These are phyloP conservation scores for Etheostoma spectabile DNA, from an alignment of 2,113 vertebrate genomes.

Conservation along the genomic window DNA sequence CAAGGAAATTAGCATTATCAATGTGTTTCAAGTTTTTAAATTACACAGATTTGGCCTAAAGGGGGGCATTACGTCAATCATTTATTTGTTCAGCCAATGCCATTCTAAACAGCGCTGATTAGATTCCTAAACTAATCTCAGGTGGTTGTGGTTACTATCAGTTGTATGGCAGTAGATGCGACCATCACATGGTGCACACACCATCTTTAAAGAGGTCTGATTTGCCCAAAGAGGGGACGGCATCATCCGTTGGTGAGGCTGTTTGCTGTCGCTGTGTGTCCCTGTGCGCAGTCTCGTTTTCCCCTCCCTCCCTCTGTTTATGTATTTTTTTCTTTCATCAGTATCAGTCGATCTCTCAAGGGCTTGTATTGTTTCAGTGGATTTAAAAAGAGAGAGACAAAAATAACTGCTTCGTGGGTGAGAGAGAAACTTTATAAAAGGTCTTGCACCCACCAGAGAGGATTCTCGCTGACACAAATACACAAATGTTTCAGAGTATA, in stretches of 20 bases:
- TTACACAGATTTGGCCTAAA: neutral
- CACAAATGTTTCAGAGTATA: neutral
- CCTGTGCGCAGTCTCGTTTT: neutral
- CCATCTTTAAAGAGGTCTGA: neutral
- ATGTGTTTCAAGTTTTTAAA: neutral
- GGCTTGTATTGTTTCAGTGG: conserved; percentile 48
- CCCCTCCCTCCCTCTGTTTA: neutral
- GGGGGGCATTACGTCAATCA: neutral
- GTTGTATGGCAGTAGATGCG: neutral
- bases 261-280: neutral
- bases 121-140: neutral
- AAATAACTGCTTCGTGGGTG: conserved; percentile 13
- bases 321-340: neutral
- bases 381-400: conserved; percentile 22
- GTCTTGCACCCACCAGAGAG: conserved; percentile 23
- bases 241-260: neutral
- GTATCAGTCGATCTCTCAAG: neutral
- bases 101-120: neutral
- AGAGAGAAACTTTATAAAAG: conserved; percentile 32
- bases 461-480: conserved; percentile 13
- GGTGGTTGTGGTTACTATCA: neutral
- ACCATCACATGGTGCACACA: neutral
- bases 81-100: neutral
- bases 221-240: neutral
- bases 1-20: neutral